These are phyloP conservation scores for Odontamblyopus rebecca DNA, from an alignment of 2,797 vertebrate genomes.

Conservation along the genomic window DNA sequence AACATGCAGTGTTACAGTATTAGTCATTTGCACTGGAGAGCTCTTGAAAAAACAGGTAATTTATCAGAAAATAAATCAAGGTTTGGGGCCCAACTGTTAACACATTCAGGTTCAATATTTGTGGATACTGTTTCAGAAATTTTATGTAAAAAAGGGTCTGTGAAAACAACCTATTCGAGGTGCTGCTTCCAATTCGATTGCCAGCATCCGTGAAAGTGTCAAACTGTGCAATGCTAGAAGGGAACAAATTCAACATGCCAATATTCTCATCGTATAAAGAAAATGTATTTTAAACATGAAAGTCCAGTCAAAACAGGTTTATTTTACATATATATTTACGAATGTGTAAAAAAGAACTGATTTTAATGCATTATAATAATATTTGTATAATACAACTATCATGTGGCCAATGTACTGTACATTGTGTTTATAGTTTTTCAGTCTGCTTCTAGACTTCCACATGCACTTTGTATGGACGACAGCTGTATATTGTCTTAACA, in stretches of 20 bases:
- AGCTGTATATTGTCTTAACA: constrained; percentile 64
- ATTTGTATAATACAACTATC: constrained; percentile 69
- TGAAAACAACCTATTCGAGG: constrained; percentile 24
- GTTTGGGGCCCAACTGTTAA: background rate
- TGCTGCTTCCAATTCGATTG: constrained; percentile 32
- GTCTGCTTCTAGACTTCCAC: constrained; percentile 65
- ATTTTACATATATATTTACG: constrained; percentile 47
- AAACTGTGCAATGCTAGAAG: constrained; percentile 39
- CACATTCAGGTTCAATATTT: background rate
- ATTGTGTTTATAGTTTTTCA: constrained; percentile 56
- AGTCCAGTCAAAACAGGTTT: constrained; percentile 41
- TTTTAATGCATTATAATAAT: constrained; percentile 55
- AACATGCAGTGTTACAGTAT: background rate
- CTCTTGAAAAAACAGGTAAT: background rate
- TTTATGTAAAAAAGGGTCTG: background rate
- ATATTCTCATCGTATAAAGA: constrained; percentile 20
- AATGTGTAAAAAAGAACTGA: constrained; percentile 59
- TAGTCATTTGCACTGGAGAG: background rate
- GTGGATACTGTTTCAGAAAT: background rate
- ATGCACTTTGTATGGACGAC: constrained; percentile 74
- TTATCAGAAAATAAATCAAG: background rate
- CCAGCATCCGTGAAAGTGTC: constrained; percentile 32
- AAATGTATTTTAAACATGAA: constrained; percentile 28
- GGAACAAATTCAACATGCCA: constrained; percentile 42
- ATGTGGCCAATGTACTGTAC: constrained; percentile 72